Evolutionary conservation across 2,888 invertebrate genomes (phyloP).

Genomic region (Merodon equestris): DNA sequence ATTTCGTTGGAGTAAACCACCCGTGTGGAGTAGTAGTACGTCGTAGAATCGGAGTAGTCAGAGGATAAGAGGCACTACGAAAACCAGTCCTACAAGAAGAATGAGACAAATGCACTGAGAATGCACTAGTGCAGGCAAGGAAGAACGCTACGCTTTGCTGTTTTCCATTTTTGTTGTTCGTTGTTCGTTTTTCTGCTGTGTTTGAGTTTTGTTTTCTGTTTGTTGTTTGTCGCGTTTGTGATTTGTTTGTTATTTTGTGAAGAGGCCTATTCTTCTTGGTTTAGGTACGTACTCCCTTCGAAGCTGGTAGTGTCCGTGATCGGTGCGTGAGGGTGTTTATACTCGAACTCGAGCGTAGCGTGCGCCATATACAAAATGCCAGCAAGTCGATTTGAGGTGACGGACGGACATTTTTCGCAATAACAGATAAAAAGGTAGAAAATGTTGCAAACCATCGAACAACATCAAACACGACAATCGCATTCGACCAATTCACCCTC

Average conservation of each 20-base stretch:
- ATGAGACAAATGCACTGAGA: slow-evolving; percentile 64
- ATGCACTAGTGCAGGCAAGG: slow-evolving; percentile 52
- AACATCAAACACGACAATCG: slow-evolving; percentile 55
- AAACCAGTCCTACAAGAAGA: slow-evolving; percentile 62
- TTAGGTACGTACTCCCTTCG: slow-evolving; percentile 14
- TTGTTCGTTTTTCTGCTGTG: slow-evolving; percentile 35
- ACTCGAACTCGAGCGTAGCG: not conserved
- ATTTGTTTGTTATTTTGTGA: slow-evolving; percentile 6
- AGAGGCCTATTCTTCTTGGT: slow-evolving; percentile 18
- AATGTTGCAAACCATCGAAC: slow-evolving; percentile 74
- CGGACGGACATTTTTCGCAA: slow-evolving; percentile 15
- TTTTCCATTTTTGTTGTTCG: slow-evolving; percentile 9
- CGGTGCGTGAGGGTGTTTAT: slow-evolving; percentile 25
- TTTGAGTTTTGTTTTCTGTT: slow-evolving; percentile 29
- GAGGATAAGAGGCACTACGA: not conserved
- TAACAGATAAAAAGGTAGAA: slow-evolving; percentile 69
- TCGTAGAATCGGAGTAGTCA: too few relatives aligned
- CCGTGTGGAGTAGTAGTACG: slow-evolving; percentile 12
- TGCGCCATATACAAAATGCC: slow-evolving; percentile 50
- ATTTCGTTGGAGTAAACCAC: slow-evolving; percentile 33
- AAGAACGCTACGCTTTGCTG: slow-evolving; percentile 37
- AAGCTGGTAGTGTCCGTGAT: slow-evolving; percentile 5
- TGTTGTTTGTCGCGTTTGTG: not conserved
- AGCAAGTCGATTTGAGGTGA: slow-evolving; percentile 28
- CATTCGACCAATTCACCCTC: slow-evolving; percentile 51